Conservation (phyloP, 2,797 vertebrate genomes). For the Pygocentrus nattereri region DNA sequence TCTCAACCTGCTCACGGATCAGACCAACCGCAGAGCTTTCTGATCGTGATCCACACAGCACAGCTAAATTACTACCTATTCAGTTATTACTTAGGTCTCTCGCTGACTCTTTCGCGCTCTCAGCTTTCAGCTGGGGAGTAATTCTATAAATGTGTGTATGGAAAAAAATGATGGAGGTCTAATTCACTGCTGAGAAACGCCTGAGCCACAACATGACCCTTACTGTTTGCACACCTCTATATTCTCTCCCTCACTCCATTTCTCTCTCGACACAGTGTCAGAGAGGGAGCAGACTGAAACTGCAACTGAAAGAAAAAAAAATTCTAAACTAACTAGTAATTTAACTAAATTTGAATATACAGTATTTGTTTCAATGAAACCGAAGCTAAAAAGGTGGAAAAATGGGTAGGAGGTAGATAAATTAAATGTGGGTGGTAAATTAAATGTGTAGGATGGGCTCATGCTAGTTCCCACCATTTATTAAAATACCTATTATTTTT, state of each 20-base stretch:
- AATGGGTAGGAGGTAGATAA: too few species aligned
- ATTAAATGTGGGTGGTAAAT: too few species aligned
- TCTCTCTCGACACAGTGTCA: background rate
- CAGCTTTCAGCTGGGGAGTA: background rate
- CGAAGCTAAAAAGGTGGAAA: too few species aligned
- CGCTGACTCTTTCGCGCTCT: background rate
- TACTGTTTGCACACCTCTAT: background rate
- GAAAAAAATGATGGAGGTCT: background rate
- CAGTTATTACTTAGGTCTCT: slow-evolving; percentile 1
- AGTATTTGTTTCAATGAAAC: too few species aligned
- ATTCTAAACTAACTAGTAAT: too few species aligned
- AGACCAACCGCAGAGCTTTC: slow-evolving; percentile 6
- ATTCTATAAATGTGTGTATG: background rate
- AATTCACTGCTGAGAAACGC: background rate
- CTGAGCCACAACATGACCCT: background rate
- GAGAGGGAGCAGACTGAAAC: background rate
- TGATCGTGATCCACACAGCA: slow-evolving; percentile 8
- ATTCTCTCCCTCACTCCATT: background rate
- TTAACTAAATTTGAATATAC: too few species aligned
- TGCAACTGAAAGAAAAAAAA: too few species aligned
- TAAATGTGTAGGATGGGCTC: too few species aligned
- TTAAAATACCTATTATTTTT: too few species aligned
- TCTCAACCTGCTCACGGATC: slow-evolving; percentile 9
- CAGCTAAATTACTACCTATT: background rate
- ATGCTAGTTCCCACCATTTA: too few species aligned